Percentiles rank a stretch among this genome's conserved stretches.
phyloP scores from a whole-genome alignment of 2,113 vertebrate species.

The Proteles cristata region DNA sequence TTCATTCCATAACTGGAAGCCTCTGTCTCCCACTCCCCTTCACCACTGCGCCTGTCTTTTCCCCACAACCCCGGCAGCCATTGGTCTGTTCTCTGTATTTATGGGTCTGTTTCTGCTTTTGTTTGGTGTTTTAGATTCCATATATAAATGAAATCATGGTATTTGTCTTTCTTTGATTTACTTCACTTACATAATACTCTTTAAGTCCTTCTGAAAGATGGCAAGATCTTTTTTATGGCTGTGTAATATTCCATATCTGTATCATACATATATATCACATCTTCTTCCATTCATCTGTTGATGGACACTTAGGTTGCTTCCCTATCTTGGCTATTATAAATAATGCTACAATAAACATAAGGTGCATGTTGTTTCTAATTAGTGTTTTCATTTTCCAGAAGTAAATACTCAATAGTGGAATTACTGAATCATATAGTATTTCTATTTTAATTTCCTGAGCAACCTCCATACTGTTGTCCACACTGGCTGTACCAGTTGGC shows the following conservation, averaged over 20 bases:
- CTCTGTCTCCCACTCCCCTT: background rate
- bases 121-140: background rate
- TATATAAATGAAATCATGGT: background rate
- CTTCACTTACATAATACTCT: background rate
- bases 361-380: background rate
- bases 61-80: background rate
- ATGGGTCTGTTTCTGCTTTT: background rate
- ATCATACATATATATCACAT: background rate
- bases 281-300: background rate
- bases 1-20: background rate
- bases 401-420: background rate
- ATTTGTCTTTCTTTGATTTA: background rate
- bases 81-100: background rate
- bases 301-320: background rate
- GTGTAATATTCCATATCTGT: background rate
- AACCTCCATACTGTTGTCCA: background rate
- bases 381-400: background rate
- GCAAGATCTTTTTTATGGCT: background rate
- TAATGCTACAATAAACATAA: background rate
- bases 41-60: background rate
- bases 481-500: background rate
- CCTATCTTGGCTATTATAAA: background rate
- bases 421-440: background rate
- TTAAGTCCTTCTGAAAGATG: background rate
- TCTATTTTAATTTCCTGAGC: background rate